Evolutionary conservation across 2,113 vertebrate species (phyloP), one percentile per base, ranked within the genome.

Genomic region (Procavia capensis): DNA sequence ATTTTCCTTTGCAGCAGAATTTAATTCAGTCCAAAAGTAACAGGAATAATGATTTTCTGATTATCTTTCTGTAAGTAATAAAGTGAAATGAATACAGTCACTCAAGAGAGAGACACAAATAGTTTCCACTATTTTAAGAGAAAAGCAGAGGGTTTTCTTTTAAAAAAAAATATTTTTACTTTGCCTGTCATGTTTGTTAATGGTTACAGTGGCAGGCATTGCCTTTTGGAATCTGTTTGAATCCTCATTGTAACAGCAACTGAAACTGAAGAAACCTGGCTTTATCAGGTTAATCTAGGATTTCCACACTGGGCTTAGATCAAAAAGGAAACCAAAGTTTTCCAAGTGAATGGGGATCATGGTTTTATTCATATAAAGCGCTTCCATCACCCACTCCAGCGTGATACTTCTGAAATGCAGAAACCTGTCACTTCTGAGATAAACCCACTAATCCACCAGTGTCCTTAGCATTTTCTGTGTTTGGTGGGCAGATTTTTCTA

Each of bases 1-100:
- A 22, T 20, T 25, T 88, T 85, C 22, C 31, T 85, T 91, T 99
- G 98, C 96, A 98, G n/a, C 97, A 98, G 97, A 98, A 96, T 98
- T 98, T 96, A 99, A 98, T 98, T 98, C 98, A 98, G 98, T 90
- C 98, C 95, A 97, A 98, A 95, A 98, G 98, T 98, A 98, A 98
- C 98, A 98, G 97, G 98, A 97, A 98, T 99, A 98, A 99, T 99
- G 98, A 98, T 98, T 99, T 99, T 98, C 98, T 98, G 98, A 98
- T 99, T 98, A 98, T 99, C 98, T 99, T 97, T 99, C 98, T 99
- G 98, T 99, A 98, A 98, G 98, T 98, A 99, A 99, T 98, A 98
- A 99, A 88, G 99, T 99, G 98, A 99, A 99, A 99, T 99, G 97
- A 98, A 98, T 98, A 98, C 97, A 95, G 86, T 98, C 96, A 98